Evolutionary conservation across 2,797 vertebrate genomes (phyloP), one percentile per base, ranked within the genome.

Genomic region (Sebastes matsubarae): DNA sequence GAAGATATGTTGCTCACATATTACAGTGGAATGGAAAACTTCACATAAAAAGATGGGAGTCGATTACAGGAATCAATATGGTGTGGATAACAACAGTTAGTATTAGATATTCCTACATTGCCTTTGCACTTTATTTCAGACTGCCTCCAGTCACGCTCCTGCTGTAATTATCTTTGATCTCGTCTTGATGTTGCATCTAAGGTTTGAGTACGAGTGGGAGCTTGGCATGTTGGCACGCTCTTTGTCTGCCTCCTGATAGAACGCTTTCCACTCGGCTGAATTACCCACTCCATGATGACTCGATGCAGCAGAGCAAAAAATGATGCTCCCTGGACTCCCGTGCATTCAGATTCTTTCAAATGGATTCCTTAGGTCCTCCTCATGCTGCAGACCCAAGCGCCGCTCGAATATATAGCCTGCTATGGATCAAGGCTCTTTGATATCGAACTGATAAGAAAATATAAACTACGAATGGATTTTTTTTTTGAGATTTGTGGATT

Each of bases 281-380:
- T 92, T 86, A 87, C 64, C 83, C 90, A 86, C 91, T 94, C 90
- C 90, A 83, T 67, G 91, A 89, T 84, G 91, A 89, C 88, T 90
- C 61, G 70, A 91, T 80, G 94, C 93, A 95, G 85, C 84, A 83
- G 92, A 94, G 94, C 94, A 93, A 87, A 88, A 94, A 93, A 95
- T 88, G 65, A 91, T 85, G 77, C 90, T 90, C 92, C 87, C 89
- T 77, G 82, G 83, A 90, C 88, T 92, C 85, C 76, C 0, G 22
- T 42, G 73, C 86, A 88, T 92, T 94, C 86, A 91, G 77, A 93
- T 92, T 87, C 70, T 88, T 86, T 90, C 71, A 91, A 77, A 91
- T 90, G 80, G 83, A 89, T 88, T 92, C 82, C 83, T 82, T 7
- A 25, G 57, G 11, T 42, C 38, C 42, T 20, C 25, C 30, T 60